Base-by-base conservation (phyloP, 2,113 vertebrate genomes). In the Acanthochromis polyacanthus region DNA sequence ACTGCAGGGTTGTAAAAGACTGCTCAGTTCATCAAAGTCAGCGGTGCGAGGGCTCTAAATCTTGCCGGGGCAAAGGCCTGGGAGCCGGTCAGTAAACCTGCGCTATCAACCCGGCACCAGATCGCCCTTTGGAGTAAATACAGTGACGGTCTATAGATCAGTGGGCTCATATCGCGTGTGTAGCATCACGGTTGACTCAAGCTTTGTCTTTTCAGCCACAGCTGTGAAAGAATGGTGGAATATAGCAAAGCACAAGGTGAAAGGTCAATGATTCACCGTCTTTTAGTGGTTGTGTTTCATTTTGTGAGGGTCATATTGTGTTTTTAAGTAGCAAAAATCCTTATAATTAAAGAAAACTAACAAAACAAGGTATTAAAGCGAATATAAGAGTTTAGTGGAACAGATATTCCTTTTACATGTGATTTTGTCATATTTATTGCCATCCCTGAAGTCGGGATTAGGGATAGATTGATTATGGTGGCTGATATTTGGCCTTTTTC, bases 21-120 rank as follows among this genome's bases (percentile, higher is more conserved):
- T 71, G 75, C 67, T 75, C 65, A 61, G 77, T 91, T 89, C 79
- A 90, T 92, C 87, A 87, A 81, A 87, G 79, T 86, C 81, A 28
- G 80, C 1, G 16, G 56, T 55, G 78, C 81, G 7, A 62, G 40
- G 45, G 64, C 61, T 61, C 36, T 79, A 79, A 82, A 81, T 88
- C 87, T 87, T 50, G 53, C 30, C 7, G 64, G 71, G 68, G 62
- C 78, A 88, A 74, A 87, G 82, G 77, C 80, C 75, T 38, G 51
- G n/a, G 56, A 81, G 75, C 38, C n/a, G 36, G 86, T 80, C 76
- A 73, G 78, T 68, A 46, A 81, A 83, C 53, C 65, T 0, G n/a
- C 38, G 17, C 62, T 60, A 55, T 87, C 78, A 87, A 63, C 63
- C 28, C 17, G 4, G 45, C 30, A 68, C 30, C 57, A 81, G 59